These are phyloP conservation scores for Crambe crambe DNA, from an alignment of 37 sponge, comb jelly and placozoan species.

Conservation along the genomic window DNA sequence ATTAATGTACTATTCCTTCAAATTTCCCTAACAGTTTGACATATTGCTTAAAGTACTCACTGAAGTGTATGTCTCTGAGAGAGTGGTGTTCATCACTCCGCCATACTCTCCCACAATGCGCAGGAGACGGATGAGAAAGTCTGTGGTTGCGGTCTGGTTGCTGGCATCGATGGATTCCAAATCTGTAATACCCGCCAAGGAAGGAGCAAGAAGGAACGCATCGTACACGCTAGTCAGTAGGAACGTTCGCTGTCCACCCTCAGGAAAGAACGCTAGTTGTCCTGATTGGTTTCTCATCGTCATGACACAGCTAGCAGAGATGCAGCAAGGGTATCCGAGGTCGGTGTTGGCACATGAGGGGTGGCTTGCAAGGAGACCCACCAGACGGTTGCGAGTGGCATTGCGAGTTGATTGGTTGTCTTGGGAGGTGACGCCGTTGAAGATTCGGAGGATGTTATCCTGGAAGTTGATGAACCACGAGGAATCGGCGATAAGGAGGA, in stretches of 20 bases:
- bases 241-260: conserved; percentile 34
- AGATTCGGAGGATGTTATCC: conserved; percentile 7
- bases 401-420: not conserved
- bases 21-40: too few relatives aligned
- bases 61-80: conserved; percentile 15
- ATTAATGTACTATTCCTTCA: too few relatives aligned
- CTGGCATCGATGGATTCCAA: not conserved
- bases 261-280: conserved; percentile 33
- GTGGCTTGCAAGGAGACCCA: not conserved
- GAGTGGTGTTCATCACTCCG: conserved; percentile 85
- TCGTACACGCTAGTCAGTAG: conserved; percentile 66
- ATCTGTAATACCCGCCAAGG: not conserved
- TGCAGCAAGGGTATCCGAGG: conserved; percentile 69
- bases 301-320: conserved; percentile 71
- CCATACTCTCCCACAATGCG: conserved; percentile 68
- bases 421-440: not conserved
- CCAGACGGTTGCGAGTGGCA: not conserved
- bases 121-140: conserved; percentile 12
- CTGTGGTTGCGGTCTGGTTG: not conserved
- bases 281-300: conserved; percentile 1
- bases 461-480: conserved; percentile 91
- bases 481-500: conserved; percentile 61
- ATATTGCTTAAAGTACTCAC: not conserved
- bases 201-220: conserved; percentile 53
- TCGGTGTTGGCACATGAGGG: conserved; percentile 28